These are phyloP conservation scores for Trachymyrmex cornetzi DNA, from an alignment of 1,140 invertebrate species.

Conservation along the genomic window DNA sequence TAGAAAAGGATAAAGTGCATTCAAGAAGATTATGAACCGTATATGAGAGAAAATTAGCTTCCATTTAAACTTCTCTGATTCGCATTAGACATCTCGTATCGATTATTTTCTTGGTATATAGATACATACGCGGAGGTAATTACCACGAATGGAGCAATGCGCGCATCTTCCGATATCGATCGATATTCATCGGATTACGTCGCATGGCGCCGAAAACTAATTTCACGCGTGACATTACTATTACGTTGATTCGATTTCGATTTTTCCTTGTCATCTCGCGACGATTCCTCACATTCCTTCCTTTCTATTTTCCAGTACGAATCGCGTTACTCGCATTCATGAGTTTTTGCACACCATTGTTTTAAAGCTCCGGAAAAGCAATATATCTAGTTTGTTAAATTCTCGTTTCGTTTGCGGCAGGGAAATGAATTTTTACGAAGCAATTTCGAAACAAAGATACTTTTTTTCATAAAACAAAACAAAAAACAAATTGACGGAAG, in stretches of 20 bases:
- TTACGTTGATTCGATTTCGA: constrained; percentile 68
- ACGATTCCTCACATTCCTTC: constrained; percentile 2
- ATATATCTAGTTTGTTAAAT: constrained; percentile 71
- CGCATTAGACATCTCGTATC: constrained; percentile 8
- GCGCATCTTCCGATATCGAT: constrained; percentile 48
- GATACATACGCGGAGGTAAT: constrained; percentile 23
- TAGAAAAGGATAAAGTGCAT: not conserved
- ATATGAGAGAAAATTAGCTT: constrained; percentile 30
- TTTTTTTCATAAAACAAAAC: not conserved
- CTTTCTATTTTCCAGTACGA: constrained; percentile 45
- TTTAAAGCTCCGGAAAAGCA: constrained; percentile 71
- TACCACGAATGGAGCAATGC: constrained; percentile 46
- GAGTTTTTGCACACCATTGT: constrained; percentile 50
- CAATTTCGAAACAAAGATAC: constrained; percentile 39
- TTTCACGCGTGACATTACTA: constrained; percentile 65
- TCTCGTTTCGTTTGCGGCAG: constrained; percentile 54
- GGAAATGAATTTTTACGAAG: constrained; percentile 65
- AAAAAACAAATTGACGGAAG: not conserved
- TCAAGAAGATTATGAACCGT: not conserved
- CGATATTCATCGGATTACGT: constrained; percentile 66
- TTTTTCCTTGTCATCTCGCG: constrained; percentile 51
- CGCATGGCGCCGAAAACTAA: constrained; percentile 64
- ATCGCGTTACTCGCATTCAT: constrained; percentile 55
- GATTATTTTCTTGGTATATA: constrained; percentile 37
- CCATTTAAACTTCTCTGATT: not conserved